phyloP scores from a whole-genome alignment of 2,797 vertebrate species.

The Helicolenus hilgendorfi region DNA sequence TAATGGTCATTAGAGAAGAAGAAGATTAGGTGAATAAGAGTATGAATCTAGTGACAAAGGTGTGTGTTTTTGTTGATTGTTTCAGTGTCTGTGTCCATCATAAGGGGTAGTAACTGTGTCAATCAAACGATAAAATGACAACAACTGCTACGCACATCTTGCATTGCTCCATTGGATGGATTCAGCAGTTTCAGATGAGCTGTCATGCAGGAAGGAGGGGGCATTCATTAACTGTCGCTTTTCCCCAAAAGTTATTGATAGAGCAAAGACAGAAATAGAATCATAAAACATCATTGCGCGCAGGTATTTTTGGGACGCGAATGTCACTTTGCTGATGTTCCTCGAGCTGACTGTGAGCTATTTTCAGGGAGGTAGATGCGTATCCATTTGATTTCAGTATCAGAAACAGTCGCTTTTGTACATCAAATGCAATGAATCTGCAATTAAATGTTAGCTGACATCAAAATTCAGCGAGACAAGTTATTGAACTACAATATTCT shows the following conservation, averaged over 20 bases:
- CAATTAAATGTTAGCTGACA: background rate
- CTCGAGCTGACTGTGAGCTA: conserved; percentile 18
- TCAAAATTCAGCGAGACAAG: background rate
- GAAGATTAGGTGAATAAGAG: conserved; percentile 26
- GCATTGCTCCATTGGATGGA: background rate
- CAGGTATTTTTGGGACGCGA: conserved; percentile 56
- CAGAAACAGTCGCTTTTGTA: background rate
- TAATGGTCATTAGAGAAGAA: conserved; percentile 40
- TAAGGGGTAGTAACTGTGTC: background rate
- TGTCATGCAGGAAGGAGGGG: conserved; percentile 23
- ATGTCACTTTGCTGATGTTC: conserved; percentile 37
- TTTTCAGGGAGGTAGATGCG: conserved; percentile 29
- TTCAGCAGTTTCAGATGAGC: conserved; percentile 28
- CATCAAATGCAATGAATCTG: background rate
- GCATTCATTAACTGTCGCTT: conserved; percentile 46
- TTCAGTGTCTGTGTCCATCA: background rate
- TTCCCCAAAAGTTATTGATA: conserved; percentile 39
- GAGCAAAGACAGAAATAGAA: conserved; percentile 62
- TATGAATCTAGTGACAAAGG: conserved; percentile 13
- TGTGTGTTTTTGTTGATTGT: conserved; percentile 24
- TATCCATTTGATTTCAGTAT: conserved; percentile 12
- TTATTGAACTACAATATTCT: background rate
- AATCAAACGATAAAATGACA: conserved; percentile 18
- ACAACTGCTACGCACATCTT: conserved; percentile 25
- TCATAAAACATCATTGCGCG: conserved; percentile 13